phyloP scores from a whole-genome alignment of 2,113 vertebrate genomes.

The Channa maculata region DNA sequence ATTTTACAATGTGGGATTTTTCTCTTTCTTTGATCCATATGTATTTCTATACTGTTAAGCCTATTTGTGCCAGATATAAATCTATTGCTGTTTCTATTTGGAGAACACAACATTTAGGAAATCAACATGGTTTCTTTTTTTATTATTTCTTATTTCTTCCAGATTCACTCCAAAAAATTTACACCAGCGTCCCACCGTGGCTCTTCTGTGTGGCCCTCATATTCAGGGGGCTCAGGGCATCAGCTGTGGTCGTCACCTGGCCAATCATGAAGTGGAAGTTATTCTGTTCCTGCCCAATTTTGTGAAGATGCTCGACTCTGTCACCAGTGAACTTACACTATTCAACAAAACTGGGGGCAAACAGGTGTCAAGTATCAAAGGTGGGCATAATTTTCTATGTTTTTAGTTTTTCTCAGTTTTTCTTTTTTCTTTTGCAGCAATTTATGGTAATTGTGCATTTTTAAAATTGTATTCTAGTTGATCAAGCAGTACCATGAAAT shows the following conservation, averaged over 20 bases:
- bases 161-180: conserved; percentile 98
- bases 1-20: no score
- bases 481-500: background rate
- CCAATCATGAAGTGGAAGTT: conserved; percentile 96
- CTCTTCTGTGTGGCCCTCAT: conserved; percentile 94
- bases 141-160: conserved; percentile 24
- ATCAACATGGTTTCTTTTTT: background rate
- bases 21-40: background rate
- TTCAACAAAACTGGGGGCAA: conserved; percentile 93
- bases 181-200: conserved; percentile 95
- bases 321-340: conserved; percentile 94
- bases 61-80: background rate
- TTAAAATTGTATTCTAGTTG: background rate
- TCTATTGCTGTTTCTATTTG: background rate
- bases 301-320: conserved; percentile 96
- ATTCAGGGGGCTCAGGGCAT: conserved; percentile 98
- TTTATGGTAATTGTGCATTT: background rate
- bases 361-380: conserved; percentile 95
- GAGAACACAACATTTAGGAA: background rate
- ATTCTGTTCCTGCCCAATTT: conserved; percentile 97
- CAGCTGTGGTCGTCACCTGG: conserved; percentile 95
- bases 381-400: conserved; percentile 67
- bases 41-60: background rate
- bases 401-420: background rate
- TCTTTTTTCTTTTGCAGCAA: background rate